Base-by-base conservation (phyloP, 1,140 invertebrate species). In the Lordiphosa collinella region DNA sequence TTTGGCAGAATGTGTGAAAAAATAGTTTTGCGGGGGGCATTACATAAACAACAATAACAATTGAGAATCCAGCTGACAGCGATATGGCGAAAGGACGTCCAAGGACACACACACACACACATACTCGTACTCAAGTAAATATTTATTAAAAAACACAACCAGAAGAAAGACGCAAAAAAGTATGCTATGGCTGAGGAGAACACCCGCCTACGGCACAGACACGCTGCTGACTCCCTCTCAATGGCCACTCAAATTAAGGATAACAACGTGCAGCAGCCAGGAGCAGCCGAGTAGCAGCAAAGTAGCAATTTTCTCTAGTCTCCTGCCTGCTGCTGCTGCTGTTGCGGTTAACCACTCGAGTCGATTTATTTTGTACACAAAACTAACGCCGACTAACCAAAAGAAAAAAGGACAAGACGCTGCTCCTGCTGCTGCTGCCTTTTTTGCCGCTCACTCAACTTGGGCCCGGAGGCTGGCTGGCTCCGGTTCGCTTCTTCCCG, bases 331-430 rank as follows among this genome's bases (percentile, higher is more conserved):
- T 16, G 16, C 47, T 25, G 10, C 34, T 54, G 58, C 50, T 55
- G 41, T 60, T 82, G 75, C 66, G 75, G 75, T 82, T 80, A 71
- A 75, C 71, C 76, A 76, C 76, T 82, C 76, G 67, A 82, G 57
- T 84, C 76, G 67, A 82, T 82, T 82, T 82, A 76, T 82, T 82
- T 82, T 82, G 76, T 84, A 82, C 72, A 82, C 76, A 82, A 82
- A 82, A 69, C 74, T 82, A 65, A 56, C 58, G 64, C 37, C 37
- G 41, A 68, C 66, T 69, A 69, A 43, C 34, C 36, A 34, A 35
- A 50, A 48, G 62, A 69, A 66, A 44, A 22, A 41, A 57, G 56
- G 69, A 70, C 79, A 82, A 74, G 76, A 76, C 62, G 54, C 55
- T 62, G 53, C 18, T 44, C n/a, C 25, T 38, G 36, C 36, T 14